A percentile compares a stretch with the other conserved stretches of the same genome.
These are phyloP conservation scores for Lophotis ruficrista DNA, from an alignment of 2,113 vertebrate species.

Conservation along the genomic window DNA sequence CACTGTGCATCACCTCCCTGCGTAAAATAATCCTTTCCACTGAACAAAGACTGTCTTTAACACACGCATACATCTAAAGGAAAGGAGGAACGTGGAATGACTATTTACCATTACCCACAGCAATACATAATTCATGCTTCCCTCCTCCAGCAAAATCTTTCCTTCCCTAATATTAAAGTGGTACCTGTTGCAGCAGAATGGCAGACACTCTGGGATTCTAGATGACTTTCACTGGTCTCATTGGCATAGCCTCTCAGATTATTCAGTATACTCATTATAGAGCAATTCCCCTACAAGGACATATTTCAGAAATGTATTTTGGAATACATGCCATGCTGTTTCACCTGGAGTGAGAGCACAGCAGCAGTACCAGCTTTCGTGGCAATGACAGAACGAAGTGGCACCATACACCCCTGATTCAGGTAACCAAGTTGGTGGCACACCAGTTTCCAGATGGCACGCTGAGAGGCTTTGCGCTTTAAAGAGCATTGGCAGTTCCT, in stretches of 20 bases:
- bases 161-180: background rate
- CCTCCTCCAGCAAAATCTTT: background rate
- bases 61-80: background rate
- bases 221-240: background rate
- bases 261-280: background rate
- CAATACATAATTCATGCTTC: constrained; percentile 66
- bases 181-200: background rate
- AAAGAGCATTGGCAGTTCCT: background rate
- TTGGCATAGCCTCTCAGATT: background rate
- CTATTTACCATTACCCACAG: constrained; percentile 57
- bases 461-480: background rate
- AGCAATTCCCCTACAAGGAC: background rate
- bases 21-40: background rate
- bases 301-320: background rate
- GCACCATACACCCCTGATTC: background rate
- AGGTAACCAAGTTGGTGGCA: background rate
- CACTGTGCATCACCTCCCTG: background rate
- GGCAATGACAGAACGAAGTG: background rate
- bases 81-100: constrained; percentile 20
- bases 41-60: constrained; percentile 1
- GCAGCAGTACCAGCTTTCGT: background rate
- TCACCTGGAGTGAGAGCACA: background rate
- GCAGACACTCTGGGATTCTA: constrained; percentile 12
- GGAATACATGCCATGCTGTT: background rate
- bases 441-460: rapidly evolving